phyloP scores from a whole-genome alignment of 1,140 invertebrate genomes.

The Lutraria rhynchaena region DNA sequence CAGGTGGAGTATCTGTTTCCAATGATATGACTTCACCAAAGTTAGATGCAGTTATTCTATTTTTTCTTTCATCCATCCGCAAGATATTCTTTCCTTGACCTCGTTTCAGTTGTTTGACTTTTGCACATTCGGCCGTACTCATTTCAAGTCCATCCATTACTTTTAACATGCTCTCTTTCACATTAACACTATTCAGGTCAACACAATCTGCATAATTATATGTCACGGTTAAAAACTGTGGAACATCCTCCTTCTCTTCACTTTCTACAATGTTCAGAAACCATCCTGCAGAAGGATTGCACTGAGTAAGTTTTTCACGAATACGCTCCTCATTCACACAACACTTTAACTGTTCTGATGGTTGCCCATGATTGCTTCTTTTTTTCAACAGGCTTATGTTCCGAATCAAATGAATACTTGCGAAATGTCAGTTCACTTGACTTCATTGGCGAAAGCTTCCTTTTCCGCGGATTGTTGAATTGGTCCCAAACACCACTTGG shows the following conservation, averaged over 20 bases:
- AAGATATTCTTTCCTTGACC: neutral
- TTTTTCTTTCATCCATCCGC: conserved; percentile 5
- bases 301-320: conserved; percentile 1
- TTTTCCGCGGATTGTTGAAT: conserved; percentile 44
- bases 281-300: too few relatives aligned
- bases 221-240: too few relatives aligned
- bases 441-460: conserved; percentile 21
- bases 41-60: conserved; percentile 7
- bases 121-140: neutral
- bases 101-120: neutral
- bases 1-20: conserved; percentile 5
- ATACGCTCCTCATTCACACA: neutral
- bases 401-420: neutral
- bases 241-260: neutral
- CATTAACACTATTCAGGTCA: conserved; percentile 5
- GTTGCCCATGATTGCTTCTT: neutral
- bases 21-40: conserved; percentile 16
- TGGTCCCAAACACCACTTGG: neutral
- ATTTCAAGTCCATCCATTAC: neutral
- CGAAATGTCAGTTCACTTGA: conserved; percentile 14
- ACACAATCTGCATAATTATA: too few relatives aligned
- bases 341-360: neutral
- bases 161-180: neutral
- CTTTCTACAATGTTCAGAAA: neutral
- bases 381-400: neutral